Base-by-base conservation (phyloP, 2,888 invertebrate genomes). In the Apamea crenata region DNA sequence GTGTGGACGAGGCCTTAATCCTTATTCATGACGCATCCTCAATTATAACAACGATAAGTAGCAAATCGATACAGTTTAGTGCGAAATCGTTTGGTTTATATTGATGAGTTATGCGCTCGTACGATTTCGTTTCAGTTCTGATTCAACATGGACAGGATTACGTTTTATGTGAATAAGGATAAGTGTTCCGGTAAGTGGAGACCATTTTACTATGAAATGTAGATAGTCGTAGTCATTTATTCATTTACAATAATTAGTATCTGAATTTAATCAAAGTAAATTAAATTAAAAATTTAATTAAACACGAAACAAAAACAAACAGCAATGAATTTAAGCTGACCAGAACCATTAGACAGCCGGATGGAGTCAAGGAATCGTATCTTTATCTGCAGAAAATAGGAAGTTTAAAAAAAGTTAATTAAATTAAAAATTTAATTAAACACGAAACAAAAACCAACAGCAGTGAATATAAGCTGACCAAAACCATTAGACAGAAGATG, bases 121-220 rank as follows among this genome's bases (percentile, higher is more conserved):
- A 29, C 25, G 14, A 36, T n/a, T 47, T 73, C 29, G 18, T 59
- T 74, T 56, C 50, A 77, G 68, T 72, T 69, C 40, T 65, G 14
- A n/a, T 71, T 61, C 74, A 61, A 40, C 47, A 89, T 89, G 89
- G 88, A 89, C 18, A 74, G 81, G 78, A 89, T 89, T 18, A 89
- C 88, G 18, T 94, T 94, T 83, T 88, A 78, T 80, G 92, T 94
- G 25, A 94, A 94, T 63, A 92, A 91, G 1, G 83, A 88, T 16
- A 89, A 91, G 84, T 91, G 88, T 84, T 93, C 93, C 25, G 94
- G 93, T 93, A 80, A 90, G 90, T 87, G 25, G 32, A 14, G 44
- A n/a, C 8, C 16, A 25, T 56, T 1, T 50, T 25, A 68, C 16
- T 29, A 18, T 61, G 1, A 61, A n/a, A 56, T 56, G 56, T 10